Evolutionary conservation across 2,797 vertebrate species (phyloP).

Genomic region (Artibeus lituratus): DNA sequence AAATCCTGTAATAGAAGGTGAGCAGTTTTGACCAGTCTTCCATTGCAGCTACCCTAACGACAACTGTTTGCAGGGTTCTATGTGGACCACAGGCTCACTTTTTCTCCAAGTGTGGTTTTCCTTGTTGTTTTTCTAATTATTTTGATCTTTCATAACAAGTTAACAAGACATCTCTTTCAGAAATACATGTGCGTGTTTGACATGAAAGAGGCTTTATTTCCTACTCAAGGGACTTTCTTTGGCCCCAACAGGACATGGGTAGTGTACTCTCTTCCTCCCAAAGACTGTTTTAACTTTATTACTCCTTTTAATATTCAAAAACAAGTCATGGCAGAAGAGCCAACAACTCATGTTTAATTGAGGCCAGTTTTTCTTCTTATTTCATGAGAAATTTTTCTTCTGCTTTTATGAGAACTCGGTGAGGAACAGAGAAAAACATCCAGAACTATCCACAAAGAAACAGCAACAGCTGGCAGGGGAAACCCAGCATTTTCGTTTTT

Average conservation of each 20-base stretch:
- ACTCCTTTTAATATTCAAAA: constrained; percentile 18
- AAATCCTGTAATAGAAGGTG: neutral
- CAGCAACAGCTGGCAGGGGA: neutral
- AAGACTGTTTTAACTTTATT: constrained; percentile 40
- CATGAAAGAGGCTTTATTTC: neutral
- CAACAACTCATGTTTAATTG: neutral
- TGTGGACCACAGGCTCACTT: neutral
- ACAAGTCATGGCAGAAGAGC: neutral
- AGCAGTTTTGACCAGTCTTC: neutral
- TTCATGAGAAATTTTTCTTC: neutral
- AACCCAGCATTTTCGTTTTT: neutral
- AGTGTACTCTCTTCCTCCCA: neutral
- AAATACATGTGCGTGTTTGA: neutral
- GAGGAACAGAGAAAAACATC: neutral
- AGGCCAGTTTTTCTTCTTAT: neutral
- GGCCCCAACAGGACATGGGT: neutral
- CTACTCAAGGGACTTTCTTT: neutral
- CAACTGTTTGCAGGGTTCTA: neutral
- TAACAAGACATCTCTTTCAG: constrained; percentile 23
- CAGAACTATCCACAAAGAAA: neutral
- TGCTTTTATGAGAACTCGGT: neutral
- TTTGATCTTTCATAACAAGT: constrained; percentile 8
- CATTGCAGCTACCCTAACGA: neutral
- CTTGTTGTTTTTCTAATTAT: constrained; percentile 5
- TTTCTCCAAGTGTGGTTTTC: neutral